These are phyloP conservation scores for Choristoneura fumiferana DNA, from an alignment of 1,140 invertebrate genomes.

Conservation along the genomic window DNA sequence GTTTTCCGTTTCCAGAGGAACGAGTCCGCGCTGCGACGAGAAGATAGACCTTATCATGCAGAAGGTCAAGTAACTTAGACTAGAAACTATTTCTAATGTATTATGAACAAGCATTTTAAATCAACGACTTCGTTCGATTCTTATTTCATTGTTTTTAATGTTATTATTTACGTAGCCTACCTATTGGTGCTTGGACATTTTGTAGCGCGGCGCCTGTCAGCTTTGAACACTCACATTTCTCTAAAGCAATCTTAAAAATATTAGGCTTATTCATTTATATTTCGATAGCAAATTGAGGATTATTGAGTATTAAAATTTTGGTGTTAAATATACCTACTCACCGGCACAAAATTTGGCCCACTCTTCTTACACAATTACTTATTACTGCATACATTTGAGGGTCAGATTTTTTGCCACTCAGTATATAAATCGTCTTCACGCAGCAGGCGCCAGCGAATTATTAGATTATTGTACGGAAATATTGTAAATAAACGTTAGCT, in stretches of 20 bases:
- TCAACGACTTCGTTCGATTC: neutral
- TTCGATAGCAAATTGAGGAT: too few species aligned
- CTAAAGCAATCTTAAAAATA: too few species aligned
- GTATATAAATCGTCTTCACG: neutral
- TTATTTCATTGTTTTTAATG: neutral
- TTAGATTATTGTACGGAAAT: too few species aligned
- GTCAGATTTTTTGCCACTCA: too few species aligned
- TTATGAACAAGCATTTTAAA: neutral
- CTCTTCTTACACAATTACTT: too few species aligned
- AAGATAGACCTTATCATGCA: conserved; percentile 86
- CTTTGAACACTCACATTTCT: conserved; percentile 10
- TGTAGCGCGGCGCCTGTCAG: conserved; percentile 4
- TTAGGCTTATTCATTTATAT: too few species aligned
- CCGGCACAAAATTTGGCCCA: too few species aligned
- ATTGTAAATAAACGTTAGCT: conserved; percentile 17
- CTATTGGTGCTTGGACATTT: conserved; percentile 11
- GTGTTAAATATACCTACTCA: too few species aligned
- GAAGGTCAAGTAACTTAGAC: conserved; percentile 71
- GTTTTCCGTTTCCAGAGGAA: conserved; percentile 76
- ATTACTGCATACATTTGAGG: too few species aligned
- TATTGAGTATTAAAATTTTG: too few species aligned
- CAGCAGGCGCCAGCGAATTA: neutral
- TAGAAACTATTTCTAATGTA: neutral
- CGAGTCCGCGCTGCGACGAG: conserved; percentile 88
- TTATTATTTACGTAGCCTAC: neutral